These are phyloP conservation scores for Athalia cordata DNA, from an alignment of 2,888 invertebrate genomes.

Conservation along the genomic window DNA sequence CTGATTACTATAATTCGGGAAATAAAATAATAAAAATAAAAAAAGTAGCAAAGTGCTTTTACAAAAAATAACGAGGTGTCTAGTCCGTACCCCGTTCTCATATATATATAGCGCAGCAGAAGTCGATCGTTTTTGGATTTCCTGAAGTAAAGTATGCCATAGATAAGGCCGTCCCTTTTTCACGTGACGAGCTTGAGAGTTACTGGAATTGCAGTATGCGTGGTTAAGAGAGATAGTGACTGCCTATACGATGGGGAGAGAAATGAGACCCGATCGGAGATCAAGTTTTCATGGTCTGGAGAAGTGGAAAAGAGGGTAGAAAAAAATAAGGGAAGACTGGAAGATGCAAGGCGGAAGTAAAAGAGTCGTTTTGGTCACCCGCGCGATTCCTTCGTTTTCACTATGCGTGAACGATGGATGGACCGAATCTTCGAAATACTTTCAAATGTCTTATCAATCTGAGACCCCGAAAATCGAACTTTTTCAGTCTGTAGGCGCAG, in stretches of 20 bases:
- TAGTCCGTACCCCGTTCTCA: constrained; percentile 12
- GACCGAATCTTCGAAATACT: constrained; percentile 24
- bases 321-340: neutral
- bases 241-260: neutral
- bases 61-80: constrained; percentile 5
- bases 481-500: neutral
- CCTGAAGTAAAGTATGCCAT: constrained; percentile 7
- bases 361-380: constrained; percentile 37
- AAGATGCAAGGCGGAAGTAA: constrained; percentile 13
- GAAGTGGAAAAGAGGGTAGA: neutral
- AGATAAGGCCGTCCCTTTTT: constrained; percentile 25
- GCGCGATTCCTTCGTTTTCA: no score
- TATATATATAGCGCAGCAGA: no score
- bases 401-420: constrained; percentile 32
- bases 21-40: neutral
- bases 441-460: constrained; percentile 37
- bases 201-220: constrained; percentile 15
- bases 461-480: constrained; percentile 8
- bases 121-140: constrained; percentile 26
- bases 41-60: neutral
- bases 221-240: constrained; percentile 29
- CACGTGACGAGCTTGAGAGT: constrained; percentile 21
- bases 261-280: no score
- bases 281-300: no score
- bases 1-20: neutral